Percentiles rank a stretch among this genome's conserved stretches.
phyloP scores from a whole-genome alignment of 2,797 vertebrate species.

The Buphagus erythrorhynchus region DNA sequence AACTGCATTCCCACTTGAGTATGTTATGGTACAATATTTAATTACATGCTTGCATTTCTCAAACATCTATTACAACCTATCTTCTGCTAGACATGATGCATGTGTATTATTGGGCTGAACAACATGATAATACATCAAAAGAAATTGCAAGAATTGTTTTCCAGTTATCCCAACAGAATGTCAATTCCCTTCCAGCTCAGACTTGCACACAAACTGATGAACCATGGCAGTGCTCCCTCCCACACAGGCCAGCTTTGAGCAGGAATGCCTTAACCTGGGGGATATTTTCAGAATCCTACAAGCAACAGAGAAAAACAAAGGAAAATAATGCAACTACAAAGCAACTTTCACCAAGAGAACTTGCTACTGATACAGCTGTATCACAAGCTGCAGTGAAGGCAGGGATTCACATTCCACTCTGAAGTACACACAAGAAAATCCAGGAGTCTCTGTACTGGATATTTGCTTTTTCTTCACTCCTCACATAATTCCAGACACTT shows the following conservation, averaged over 20 bases:
- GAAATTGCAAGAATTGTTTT: background rate
- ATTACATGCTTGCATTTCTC: background rate
- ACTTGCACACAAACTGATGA: background rate
- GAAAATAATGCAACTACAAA: background rate
- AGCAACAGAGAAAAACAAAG: background rate
- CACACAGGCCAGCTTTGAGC: background rate
- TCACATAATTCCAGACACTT: background rate
- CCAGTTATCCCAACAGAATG: background rate
- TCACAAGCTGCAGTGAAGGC: background rate
- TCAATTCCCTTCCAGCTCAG: background rate
- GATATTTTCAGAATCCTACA: background rate
- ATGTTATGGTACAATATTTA: background rate
- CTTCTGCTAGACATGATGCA: background rate
- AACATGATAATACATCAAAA: background rate
- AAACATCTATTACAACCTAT: background rate
- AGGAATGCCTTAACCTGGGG: background rate
- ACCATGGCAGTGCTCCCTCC: background rate
- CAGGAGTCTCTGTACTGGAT: background rate
- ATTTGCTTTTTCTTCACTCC: background rate
- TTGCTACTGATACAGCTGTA: background rate
- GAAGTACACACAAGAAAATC: background rate
- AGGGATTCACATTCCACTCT: background rate
- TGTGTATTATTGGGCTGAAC: background rate
- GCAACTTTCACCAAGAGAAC: background rate
- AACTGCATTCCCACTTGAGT: conserved; percentile 6